Evolutionary conservation across 1,140 invertebrate genomes (phyloP), one percentile per base, ranked within the genome.

Genomic region (Drosophila pachea): DNA sequence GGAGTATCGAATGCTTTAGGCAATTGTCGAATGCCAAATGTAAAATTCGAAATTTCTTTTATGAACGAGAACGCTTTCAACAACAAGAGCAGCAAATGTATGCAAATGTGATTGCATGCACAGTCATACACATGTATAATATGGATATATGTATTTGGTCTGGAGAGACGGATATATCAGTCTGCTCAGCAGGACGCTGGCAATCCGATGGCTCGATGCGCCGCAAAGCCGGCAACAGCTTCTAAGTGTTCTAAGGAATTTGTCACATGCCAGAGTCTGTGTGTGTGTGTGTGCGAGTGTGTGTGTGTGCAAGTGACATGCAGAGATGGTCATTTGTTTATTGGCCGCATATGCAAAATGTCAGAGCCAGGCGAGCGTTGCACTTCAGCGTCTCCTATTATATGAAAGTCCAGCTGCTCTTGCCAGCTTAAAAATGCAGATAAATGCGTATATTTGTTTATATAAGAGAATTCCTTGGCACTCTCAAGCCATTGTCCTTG

Each of bases 161-260:
- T 35, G 32, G 12, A 12, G 31, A 35, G 14, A 12, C 31, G 29
- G 53, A 55, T 22, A 36, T 7, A 42, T 29, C 9, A 40, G 40
- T 36, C 54, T 54, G 68, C 43, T 32, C 11, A 49, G 22, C 56
- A 52, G 64, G 16, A 70, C 65, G 71, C 56, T 65, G 68, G 63
- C 76, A 76, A 84, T 84, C 73, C 52, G 68, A 76, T 55, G 79
- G 61, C 65, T 59, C 49, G 58, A 60, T 78, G 79, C 79, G 76
- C 69, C 45, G 50, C 45, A 59, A 84, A 84, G 75, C 74, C 73
- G 84, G 76, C 76, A 79, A 68, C 73, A 73, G 68, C 55, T 47
- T 76, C 76, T 55, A 52, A 67, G 47, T 66, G 43, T 40, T 22
- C 5, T 58, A 42, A 52, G 50, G 43, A 78, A 69, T 54, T 49